Evolutionary conservation across 1,140 invertebrate genomes (phyloP), one percentile per base, ranked within the genome.

Genomic region (Philotrypesis tridentata): DNA sequence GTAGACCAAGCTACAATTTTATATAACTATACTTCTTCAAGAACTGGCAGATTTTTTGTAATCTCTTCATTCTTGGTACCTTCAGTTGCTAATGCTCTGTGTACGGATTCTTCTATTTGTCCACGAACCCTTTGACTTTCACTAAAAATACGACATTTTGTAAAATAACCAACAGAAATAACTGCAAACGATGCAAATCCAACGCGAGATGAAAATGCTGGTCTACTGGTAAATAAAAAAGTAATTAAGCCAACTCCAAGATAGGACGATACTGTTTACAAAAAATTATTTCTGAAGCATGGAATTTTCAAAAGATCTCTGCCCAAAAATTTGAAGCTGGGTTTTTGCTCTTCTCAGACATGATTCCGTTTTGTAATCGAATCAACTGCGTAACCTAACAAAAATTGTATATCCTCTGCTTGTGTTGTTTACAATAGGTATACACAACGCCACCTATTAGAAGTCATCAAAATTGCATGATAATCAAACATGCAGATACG

Each of bases 181-280:
- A 27, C 12, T 0, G 84, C 7, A 81, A 83, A 86, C 17, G 85
- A 63, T 27, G 23, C 74, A 78, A 86, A 79, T n/a, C 85, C 85
- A 77, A 23, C 37, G 29, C 85, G 76, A n/a, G 73, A 75, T 60
- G 85, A 48, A 11, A 84, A 25, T 21, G 0, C 3, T 48, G 84
- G 25, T 84, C 55, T 86, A 74, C 85, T 86, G 0, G 85, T 86
- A 2, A 78, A 67, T 75, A 86, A 76, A 84, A 86, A 86, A 23
- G 75, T 63, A 61, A 60, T 3, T 31, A 85, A 33, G 25, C 78
- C 72, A 48, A 73, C 74, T 5, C 31, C 80, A 48, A 85, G 7
- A 74, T 83, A 85, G 11, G 85, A 82, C 31, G 80, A 80, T 65
- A 85, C 70, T 27, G 80, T 79, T 77, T 86, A 86, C 5, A 86